Percentiles rank a stretch among this genome's conserved stretches.
These are phyloP conservation scores for Drosophila antonietae DNA, from an alignment of 2,888 invertebrate genomes.

Conservation along the genomic window DNA sequence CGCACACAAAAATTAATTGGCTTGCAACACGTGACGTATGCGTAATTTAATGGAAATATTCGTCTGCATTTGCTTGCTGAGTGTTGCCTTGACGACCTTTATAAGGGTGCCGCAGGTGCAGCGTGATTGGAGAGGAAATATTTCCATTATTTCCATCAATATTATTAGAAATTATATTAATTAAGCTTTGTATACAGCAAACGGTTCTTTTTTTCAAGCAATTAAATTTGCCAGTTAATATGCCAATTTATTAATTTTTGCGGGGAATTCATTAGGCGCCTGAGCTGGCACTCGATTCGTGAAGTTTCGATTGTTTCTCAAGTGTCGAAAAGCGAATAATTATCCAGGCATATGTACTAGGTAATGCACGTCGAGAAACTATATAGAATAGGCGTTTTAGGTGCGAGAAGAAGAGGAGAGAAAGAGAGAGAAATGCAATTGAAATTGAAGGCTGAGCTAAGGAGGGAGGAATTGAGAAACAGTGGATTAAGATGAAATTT, in stretches of 20 bases:
- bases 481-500: too few relatives aligned
- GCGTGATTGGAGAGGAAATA: neutral
- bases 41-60: slow-evolving; percentile 51
- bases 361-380: too few relatives aligned
- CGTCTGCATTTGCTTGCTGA: slow-evolving; percentile 1
- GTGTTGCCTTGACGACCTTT: slow-evolving; percentile 26
- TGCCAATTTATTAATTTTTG: slow-evolving; percentile 1
- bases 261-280: neutral
- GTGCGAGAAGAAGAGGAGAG: too few relatives aligned
- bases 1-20: slow-evolving; percentile 42
- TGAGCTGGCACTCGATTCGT: neutral
- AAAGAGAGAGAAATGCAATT: neutral
- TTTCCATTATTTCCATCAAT: slow-evolving; percentile 3
- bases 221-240: slow-evolving; percentile 29
- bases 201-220: neutral
- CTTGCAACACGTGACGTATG: slow-evolving; percentile 76
- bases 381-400: neutral
- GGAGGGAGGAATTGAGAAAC: neutral
- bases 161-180: slow-evolving; percentile 13
- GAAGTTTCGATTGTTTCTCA: neutral
- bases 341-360: neutral
- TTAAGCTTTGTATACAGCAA: slow-evolving; percentile 19
- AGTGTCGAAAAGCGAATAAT: neutral
- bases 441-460: neutral
- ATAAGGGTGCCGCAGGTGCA: neutral